phyloP scores from a whole-genome alignment of 2,888 invertebrate genomes.

The Tridacna crocea region DNA sequence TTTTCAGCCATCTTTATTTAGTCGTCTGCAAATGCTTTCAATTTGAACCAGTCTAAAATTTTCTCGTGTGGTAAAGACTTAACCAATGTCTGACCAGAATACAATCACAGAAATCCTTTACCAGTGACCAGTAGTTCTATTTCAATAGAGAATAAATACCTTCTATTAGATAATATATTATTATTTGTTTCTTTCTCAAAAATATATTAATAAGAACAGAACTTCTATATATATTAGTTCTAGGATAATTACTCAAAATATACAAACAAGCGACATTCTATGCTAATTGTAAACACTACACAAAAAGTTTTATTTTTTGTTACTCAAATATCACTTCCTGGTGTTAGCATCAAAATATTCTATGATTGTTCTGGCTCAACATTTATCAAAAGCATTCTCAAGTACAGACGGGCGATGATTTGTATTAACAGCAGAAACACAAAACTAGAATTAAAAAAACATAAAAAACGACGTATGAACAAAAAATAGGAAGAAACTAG shows the following conservation, averaged over 20 bases:
- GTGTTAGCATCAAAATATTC: not conserved
- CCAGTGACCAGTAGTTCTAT: not conserved
- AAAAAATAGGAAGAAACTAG: not conserved
- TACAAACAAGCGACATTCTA: slow-evolving; percentile 27
- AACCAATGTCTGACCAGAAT: not conserved
- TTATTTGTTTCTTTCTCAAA: not conserved
- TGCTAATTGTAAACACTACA: not conserved
- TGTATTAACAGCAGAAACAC: slow-evolving; percentile 6
- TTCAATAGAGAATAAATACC: slow-evolving; percentile 8
- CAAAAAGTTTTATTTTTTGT: not conserved
- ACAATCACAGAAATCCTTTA: slow-evolving; percentile 1
- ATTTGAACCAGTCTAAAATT: too few species aligned
- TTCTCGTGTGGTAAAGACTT: too few species aligned
- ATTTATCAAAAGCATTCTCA: not conserved
- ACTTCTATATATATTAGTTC: slow-evolving; percentile 7
- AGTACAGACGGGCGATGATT: not conserved
- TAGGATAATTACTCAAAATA: slow-evolving; percentile 24
- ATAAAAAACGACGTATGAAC: not conserved
- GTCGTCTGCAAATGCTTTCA: too few species aligned
- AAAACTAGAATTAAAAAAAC: not conserved
- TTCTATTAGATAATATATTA: slow-evolving; percentile 13
- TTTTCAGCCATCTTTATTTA: too few species aligned
- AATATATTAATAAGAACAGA: slow-evolving; percentile 7
- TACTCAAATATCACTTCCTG: not conserved
- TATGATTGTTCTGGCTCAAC: not conserved